Evolutionary conservation across 2,113 vertebrate species (phyloP).

Genomic region (Cavia aperea): DNA sequence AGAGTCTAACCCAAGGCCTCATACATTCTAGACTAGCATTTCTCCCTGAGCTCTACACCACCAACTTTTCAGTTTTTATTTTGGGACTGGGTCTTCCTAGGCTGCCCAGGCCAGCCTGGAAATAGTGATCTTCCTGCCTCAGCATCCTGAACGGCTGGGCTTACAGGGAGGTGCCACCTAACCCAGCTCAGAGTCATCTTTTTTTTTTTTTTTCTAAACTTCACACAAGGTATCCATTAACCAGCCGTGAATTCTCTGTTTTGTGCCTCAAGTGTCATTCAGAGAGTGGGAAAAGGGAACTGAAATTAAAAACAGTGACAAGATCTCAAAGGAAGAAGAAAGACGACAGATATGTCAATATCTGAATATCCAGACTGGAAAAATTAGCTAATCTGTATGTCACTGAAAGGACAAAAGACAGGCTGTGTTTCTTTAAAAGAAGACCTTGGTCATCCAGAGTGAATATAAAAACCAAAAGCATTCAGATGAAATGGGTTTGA

Average conservation of each 20-base stretch:
- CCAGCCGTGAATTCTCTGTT: background rate
- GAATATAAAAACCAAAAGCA: background rate
- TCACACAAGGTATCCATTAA: background rate
- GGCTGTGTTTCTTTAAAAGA: background rate
- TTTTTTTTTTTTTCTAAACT: background rate
- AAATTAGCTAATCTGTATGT: too few relatives aligned
- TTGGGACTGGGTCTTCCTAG: background rate
- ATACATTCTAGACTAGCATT: background rate
- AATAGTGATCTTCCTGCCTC: background rate
- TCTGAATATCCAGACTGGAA: background rate
- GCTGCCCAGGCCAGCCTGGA: background rate
- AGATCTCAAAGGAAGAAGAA: background rate
- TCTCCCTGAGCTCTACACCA: background rate
- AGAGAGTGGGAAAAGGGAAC: background rate
- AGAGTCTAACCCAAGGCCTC: background rate
- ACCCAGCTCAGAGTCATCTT: background rate
- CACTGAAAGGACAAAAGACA: background rate
- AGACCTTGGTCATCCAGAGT: background rate
- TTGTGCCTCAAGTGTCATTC: background rate
- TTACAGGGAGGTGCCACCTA: background rate
- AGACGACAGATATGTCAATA: accelerated
- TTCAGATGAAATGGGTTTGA: accelerated
- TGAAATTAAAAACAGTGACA: background rate
- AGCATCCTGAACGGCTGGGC: background rate
- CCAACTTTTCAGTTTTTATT: background rate